Base-by-base conservation (phyloP, 2,888 invertebrate genomes). In the Cantharis flavilabris region DNA sequence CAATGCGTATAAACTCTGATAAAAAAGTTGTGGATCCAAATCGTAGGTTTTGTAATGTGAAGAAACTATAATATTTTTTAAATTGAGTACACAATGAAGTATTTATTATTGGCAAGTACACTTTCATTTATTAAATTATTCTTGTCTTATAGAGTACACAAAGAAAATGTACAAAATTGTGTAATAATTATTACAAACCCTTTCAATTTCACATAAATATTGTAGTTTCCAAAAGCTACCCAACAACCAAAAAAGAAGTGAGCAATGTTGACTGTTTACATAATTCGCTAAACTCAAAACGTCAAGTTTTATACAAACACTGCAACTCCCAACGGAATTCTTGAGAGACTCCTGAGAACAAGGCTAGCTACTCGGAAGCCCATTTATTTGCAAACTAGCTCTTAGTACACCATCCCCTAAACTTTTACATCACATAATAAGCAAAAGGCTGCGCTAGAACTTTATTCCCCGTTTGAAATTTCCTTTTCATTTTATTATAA, bases 301-400 rank as follows among this genome's bases (percentile, higher is more conserved):
- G 82, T 81, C 81, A 80, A 80, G 81, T 80, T 79, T 80, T 77
- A 82, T 79, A 81, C 81, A 82, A 83, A 82, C 82, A 81, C 73
- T 79, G 80, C 79, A 81, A 81, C 80, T 82, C 81, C 78, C 80
- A 26, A 65, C 73, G 80, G 79, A 81, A 82, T 83, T 81, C 83
- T 82, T 81, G 77, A 79, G 81, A 82, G 83, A 83, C 82, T 82
- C 81, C 75, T 78, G 79, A 77, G 82, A 84, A 83, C 82, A 84
- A 83, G 80, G 82, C 82, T 71, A 81, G 81, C 82, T 82, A 82
- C 84, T 83, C 82, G 82, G 82, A 84, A 84, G 83, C 80, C 83
- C 83, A 84, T 84, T 84, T 84, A 83, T 84, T 84, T 84, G 83
- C 83, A 84, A 84, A 84, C 84, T 84, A 83, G 82, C 83, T 84